Conservation (phyloP, 2,888 invertebrate genomes). For the Lasioglossum calceatum region DNA sequence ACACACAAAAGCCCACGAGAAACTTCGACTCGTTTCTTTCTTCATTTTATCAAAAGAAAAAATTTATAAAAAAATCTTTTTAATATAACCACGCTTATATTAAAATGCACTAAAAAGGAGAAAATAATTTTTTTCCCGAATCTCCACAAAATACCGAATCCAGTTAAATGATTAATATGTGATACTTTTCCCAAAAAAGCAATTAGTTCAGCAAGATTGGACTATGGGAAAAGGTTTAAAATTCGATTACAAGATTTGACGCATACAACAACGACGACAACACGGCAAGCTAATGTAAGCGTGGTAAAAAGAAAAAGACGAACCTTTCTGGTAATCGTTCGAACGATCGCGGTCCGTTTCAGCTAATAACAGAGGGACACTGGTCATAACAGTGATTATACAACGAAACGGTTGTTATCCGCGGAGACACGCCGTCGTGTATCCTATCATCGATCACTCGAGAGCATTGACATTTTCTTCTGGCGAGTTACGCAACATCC, state of each 20-base stretch:
- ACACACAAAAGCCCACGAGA: constrained; percentile 25
- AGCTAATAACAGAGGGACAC: constrained; percentile 22
- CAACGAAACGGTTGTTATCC: constrained; percentile 14
- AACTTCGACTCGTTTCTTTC: constrained; percentile 22
- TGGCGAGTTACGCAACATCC: constrained; percentile 58
- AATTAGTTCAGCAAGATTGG: too few species aligned
- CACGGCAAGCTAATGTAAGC: too few species aligned
- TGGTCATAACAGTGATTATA: constrained; percentile 14
- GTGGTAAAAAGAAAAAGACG: not conserved
- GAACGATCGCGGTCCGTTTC: constrained; percentile 21
- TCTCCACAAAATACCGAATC: too few species aligned
- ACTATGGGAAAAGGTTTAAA: too few species aligned
- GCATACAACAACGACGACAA: too few species aligned
- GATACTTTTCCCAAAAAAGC: too few species aligned
- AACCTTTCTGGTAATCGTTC: constrained; percentile 20
- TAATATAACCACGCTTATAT: too few species aligned
- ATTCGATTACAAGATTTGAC: too few species aligned
- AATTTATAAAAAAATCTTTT: not conserved
- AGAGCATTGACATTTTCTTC: constrained; percentile 61
- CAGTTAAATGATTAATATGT: too few species aligned
- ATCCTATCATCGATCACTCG: constrained; percentile 34
- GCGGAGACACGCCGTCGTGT: not conserved
- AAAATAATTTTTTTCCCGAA: too few species aligned
- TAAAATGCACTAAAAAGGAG: too few species aligned
- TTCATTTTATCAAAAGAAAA: constrained; percentile 23